Base-by-base conservation (phyloP, 2,888 invertebrate genomes). In the Xestia ashworthii region DNA sequence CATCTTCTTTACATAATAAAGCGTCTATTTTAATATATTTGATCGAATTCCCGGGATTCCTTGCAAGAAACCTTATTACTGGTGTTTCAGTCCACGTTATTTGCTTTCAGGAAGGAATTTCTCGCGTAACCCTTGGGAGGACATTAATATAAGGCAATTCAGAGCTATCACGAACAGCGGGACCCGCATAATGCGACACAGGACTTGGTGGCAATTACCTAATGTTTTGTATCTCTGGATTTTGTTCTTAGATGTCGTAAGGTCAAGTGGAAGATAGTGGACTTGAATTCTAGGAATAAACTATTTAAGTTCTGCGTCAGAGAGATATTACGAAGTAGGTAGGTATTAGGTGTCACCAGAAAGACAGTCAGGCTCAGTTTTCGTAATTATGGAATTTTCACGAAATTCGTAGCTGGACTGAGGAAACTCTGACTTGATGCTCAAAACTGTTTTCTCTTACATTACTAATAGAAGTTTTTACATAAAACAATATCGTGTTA, bases 111-210 rank as follows among this genome's bases (percentile, higher is more conserved):
- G 71, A 71, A 70, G 83, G 83, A 88, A 80, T 87, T 88, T 80
- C 78, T 75, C 80, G 73, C 69, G 78, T 77, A 81, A 82, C 78
- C 71, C 78, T 71, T 55, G 55, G 73, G 66, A 77, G 75, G 76
- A 85, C 85, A 87, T 88, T 87, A 88, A 88, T 86, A 87, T 85
- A 85, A 78, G 76, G 85, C 84, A 85, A 85, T 90, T 89, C 85
- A 76, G 90, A 89, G 89, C 91, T 88, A 90, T 92, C 91, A 88
- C 83, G 79, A 89, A 80, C 91, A 84, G 88, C 80, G 87, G 83
- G 88, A 88, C 90, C 93, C 91, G 92, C 90, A 92, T 93, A 92
- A 93, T 93, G 90, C 84, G 90, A 89, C 90, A 87, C 86, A 87
- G 87, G 88, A 89, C 89, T 91, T 90, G 88, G 85, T 85, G 76